These are phyloP conservation scores for Eurois occulta DNA, from an alignment of 2,888 invertebrate genomes.

Conservation along the genomic window DNA sequence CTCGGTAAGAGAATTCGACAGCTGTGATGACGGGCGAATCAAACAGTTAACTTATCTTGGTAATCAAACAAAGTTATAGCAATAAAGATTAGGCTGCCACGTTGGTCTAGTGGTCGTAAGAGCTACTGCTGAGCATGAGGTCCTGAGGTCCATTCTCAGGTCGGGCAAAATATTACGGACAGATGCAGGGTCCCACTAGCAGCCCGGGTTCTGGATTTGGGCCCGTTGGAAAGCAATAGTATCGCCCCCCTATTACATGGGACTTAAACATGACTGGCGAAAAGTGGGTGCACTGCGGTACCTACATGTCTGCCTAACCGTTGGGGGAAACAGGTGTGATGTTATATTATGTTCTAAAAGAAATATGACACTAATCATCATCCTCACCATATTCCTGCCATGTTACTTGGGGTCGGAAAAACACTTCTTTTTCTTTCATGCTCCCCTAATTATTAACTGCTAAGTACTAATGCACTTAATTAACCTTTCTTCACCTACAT, in stretches of 20 bases:
- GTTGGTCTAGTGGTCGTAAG: not conserved
- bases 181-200: not conserved
- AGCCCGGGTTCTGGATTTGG: not conserved
- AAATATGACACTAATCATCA: too few species aligned
- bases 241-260: not conserved
- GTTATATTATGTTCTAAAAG: too few species aligned
- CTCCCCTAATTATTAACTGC: not conserved
- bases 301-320: too few species aligned
- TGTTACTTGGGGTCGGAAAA: too few species aligned
- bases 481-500: not conserved
- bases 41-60: not conserved
- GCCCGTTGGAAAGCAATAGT: not conserved
- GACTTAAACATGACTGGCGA: too few species aligned
- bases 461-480: not conserved
- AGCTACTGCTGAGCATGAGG: not conserved
- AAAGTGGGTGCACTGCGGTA: too few species aligned
- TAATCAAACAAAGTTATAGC: not conserved
- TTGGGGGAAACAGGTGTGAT: too few species aligned
- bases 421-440: not conserved
- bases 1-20: not conserved
- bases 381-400: too few species aligned
- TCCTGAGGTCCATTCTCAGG: not conserved
- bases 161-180: not conserved
- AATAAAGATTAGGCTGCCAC: not conserved
- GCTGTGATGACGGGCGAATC: not conserved